Percentiles rank a stretch among this genome's conserved stretches.
Evolutionary conservation across 2,113 vertebrate genomes (phyloP).

Genomic region (Nothocercus julius): DNA sequence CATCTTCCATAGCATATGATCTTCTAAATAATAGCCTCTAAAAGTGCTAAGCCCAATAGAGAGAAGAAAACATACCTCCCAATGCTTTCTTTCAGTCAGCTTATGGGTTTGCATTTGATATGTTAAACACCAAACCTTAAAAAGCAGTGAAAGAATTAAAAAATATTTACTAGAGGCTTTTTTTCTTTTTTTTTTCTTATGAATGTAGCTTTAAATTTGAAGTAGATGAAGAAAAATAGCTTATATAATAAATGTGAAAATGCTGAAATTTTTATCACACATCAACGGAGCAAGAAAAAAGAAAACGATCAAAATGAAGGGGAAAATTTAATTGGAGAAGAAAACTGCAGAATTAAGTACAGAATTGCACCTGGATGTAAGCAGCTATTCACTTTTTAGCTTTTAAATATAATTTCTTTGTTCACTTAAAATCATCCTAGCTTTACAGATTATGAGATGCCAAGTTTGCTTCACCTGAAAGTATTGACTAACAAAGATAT

Average conservation of each 20-base stretch:
- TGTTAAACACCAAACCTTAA: not conserved
- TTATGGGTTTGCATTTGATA: not conserved
- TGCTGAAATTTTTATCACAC: not conserved
- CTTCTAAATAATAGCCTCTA: not conserved
- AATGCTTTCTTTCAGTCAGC: not conserved
- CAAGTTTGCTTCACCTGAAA: not conserved
- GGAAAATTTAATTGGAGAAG: not conserved
- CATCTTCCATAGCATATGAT: not conserved
- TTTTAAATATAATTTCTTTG: not conserved
- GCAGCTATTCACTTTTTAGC: not conserved
- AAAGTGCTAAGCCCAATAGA: not conserved
- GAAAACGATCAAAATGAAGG: not conserved
- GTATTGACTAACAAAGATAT: not conserved
- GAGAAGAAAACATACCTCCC: not conserved
- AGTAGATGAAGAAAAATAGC: not conserved
- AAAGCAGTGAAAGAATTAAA: not conserved
- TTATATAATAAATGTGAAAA: not conserved
- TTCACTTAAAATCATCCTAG: not conserved
- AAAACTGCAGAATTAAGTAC: not conserved
- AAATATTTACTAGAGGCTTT: not conserved
- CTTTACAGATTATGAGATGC: not conserved
- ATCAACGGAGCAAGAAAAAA: not conserved
- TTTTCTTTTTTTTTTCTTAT: not conserved
- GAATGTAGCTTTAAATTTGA: not conserved
- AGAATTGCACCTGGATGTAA: not conserved